Evolutionary conservation across 2,113 vertebrate species (phyloP), one percentile per base, ranked within the genome.

Genomic region (Scatophagus argus): DNA sequence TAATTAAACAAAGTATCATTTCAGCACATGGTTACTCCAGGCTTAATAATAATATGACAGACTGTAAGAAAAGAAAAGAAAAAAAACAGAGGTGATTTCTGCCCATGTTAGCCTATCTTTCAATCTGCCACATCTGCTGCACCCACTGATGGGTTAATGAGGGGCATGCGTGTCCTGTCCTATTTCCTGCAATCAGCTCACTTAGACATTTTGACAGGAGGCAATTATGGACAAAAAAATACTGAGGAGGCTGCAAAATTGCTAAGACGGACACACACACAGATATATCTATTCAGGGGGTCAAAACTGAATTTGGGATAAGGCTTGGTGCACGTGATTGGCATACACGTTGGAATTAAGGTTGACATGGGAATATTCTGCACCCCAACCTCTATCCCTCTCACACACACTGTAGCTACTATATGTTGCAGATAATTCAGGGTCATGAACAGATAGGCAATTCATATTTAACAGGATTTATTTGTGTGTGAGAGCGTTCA

Each of bases 141-240:
- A 65, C 87, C 84, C 71, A 87, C 83, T 93, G 89, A 93, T 77
- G 89, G 88, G 90, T 90, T 93, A 93, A 93, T 91, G 87, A 93
- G 91, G 91, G 91, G 80, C 91, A 90, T 74, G 79, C 83, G 84
- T 90, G 89, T 90, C 92, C 79, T 87, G 84, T 91, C 88, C 82
- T 82, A 93, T 93, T 92, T 93, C 91, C 92, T 86, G 89, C 91
- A 92, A 93, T 93, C 91, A 90, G 84, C 84, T 92, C 91, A 89
- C 84, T 89, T 85, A 90, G 89, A 93, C 91, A 78, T 91, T 93
- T 91, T 93, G 93, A 93, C 91, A 93, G 91, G 87, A 92, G 90
- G 90, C 93, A 92, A 92, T 93, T 93, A 93, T 83, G 85, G 87
- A 76, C 79, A 47, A 88, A 91, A 38, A 90, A 90, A 92, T 85